Percentiles rank a stretch among this genome's conserved stretches.
phyloP scores from a whole-genome alignment of 2,113 vertebrate genomes.

The Danionella cerebrum region DNA sequence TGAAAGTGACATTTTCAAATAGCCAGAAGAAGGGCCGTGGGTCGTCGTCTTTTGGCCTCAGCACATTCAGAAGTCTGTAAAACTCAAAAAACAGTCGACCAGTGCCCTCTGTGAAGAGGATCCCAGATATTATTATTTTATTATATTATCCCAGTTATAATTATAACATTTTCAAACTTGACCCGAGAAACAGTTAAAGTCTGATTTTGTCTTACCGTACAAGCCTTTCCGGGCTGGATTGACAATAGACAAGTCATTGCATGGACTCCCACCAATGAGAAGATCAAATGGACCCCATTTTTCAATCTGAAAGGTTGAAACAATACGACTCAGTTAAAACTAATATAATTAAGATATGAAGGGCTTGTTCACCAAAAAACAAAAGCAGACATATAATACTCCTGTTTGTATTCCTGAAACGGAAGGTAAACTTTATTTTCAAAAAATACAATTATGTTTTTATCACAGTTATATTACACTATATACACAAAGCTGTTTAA shows the following conservation, averaged over 20 bases:
- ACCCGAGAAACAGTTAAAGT: too few species aligned
- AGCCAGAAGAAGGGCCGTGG: constrained; percentile 89
- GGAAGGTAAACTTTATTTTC: too few species aligned
- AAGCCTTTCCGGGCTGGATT: constrained; percentile 82
- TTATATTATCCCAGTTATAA: too few species aligned
- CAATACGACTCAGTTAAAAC: not conserved
- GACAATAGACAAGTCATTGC: constrained; percentile 82
- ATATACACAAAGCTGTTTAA: too few species aligned
- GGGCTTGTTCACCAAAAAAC: too few species aligned
- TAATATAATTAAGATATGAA: too few species aligned
- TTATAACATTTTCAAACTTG: too few species aligned
- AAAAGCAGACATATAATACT: too few species aligned
- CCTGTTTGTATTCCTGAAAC: too few species aligned
- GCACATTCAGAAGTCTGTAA: constrained; percentile 79
- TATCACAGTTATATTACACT: too few species aligned
- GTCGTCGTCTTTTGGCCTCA: constrained; percentile 79
- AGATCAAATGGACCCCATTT: constrained; percentile 90
- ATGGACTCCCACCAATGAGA: constrained; percentile 90
- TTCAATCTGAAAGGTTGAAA: constrained; percentile 61
- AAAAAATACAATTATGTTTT: too few species aligned
- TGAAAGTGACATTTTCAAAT: constrained; percentile 89
- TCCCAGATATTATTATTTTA: not conserved
- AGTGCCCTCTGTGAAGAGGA: constrained; percentile 74
- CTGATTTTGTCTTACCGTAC: constrained; percentile 65
- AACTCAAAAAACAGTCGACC: constrained; percentile 90